Evolutionary conservation across 1,140 invertebrate genomes (phyloP).

Genomic region (Cherax destructor): DNA sequence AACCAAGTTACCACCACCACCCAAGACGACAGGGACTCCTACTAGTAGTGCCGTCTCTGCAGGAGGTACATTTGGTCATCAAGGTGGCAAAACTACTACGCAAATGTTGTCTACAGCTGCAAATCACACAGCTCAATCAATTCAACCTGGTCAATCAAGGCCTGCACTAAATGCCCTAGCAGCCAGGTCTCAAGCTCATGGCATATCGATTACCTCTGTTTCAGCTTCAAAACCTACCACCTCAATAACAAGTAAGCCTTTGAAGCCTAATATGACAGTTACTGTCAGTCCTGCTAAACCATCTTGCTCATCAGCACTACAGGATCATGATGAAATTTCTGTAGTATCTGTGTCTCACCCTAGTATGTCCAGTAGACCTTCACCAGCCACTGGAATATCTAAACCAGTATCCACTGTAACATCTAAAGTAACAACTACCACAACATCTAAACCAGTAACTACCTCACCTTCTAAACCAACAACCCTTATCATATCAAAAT

Average conservation of each 20-base stretch:
- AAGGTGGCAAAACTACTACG: background rate
- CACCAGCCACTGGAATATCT: background rate
- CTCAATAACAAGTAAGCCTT: background rate
- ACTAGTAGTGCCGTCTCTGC: background rate
- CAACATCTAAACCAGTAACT: background rate
- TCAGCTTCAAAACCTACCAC: slow-evolving; percentile 3
- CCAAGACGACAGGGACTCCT: background rate
- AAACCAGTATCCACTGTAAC: background rate
- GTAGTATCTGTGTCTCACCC: slow-evolving; percentile 46
- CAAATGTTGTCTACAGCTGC: background rate
- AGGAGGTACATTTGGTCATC: background rate
- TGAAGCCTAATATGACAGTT: slow-evolving; percentile 52
- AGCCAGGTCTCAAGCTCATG: slow-evolving; percentile 38
- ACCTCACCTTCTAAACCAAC: background rate
- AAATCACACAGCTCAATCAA: background rate
- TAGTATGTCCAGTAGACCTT: slow-evolving; percentile 1
- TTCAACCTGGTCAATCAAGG: background rate
- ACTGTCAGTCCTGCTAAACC: slow-evolving; percentile 50
- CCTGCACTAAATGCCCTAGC: slow-evolving; percentile 24
- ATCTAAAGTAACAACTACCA: background rate
- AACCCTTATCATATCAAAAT: background rate
- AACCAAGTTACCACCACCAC: slow-evolving; percentile 66
- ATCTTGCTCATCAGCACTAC: slow-evolving; percentile 14
- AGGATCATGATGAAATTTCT: slow-evolving; percentile 51
- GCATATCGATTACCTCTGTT: slow-evolving; percentile 59